These are phyloP conservation scores for Anticlea derivata DNA, from an alignment of 2,888 invertebrate genomes.

Conservation along the genomic window DNA sequence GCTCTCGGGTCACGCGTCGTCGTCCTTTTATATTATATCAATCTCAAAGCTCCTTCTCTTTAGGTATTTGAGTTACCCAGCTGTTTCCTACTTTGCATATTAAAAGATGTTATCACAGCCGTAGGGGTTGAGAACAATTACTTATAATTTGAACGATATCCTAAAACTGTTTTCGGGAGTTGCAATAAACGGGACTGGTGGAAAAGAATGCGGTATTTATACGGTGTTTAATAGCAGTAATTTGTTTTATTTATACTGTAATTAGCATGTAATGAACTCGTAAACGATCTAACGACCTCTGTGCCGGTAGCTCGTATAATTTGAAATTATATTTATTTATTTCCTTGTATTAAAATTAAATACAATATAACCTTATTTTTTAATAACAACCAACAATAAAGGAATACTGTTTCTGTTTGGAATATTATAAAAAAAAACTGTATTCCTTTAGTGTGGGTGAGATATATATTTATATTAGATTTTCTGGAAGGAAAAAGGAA, in stretches of 20 bases:
- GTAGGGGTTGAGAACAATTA: conserved; percentile 22
- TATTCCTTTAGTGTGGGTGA: too few relatives aligned
- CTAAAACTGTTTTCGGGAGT: conserved; percentile 8
- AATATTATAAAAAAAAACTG: too few relatives aligned
- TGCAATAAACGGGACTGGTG: conserved; percentile 7
- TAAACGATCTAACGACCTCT: conserved; percentile 8
- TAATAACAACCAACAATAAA: too few relatives aligned
- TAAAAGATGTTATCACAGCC: conserved; percentile 8
- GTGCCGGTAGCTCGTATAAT: background rate
- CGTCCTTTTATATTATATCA: too few relatives aligned
- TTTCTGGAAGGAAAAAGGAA: too few relatives aligned
- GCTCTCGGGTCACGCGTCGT: too few relatives aligned
- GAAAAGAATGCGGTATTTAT: conserved; percentile 10
- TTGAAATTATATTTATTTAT: background rate
- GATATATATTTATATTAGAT: too few relatives aligned
- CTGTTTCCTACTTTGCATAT: background rate
- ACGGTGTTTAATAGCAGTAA: conserved; percentile 4
- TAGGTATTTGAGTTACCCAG: conserved; percentile 2
- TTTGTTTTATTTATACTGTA: conserved; percentile 17
- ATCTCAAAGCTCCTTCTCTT: too few relatives aligned
- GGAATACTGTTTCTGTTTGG: too few relatives aligned
- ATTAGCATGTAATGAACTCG: conserved; percentile 10
- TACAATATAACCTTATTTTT: too few relatives aligned
- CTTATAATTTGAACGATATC: conserved; percentile 10
- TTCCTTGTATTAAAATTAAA: too few relatives aligned